Base-by-base conservation (phyloP, 2,888 invertebrate genomes). In the Thera britannica region DNA sequence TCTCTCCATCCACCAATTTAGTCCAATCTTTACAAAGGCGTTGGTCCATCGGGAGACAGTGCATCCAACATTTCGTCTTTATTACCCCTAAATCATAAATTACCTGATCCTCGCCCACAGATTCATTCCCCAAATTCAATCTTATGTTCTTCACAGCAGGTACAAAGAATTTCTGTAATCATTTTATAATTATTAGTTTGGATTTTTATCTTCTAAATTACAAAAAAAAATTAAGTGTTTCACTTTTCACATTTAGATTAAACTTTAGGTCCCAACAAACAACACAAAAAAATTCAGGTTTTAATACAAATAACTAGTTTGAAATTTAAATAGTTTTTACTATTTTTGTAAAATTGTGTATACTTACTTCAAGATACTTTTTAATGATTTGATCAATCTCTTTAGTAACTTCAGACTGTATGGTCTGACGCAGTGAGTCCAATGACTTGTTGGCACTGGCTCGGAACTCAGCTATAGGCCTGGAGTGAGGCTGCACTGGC, bases 121-220 rank as follows among this genome's bases (percentile, higher is more conserved):
- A 96, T 79, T 96, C 96, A 80, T 95, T 95, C 3, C 97, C 97
- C 80, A 96, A 93, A 88, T 97, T 97, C 75, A 94, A 92, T 79
- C 95, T 94, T 76, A 97, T 97, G 82, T 97, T 97, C 75, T 95
- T 95, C 49, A 97, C 95, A 69, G 97, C 97, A 72, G 97, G 96
- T 79, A 96, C 96, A 90, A 97, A 97, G 88, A 96, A 97, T 92
- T 96, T 96, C 97, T 97, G 90, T 62, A 95, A 95, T 70, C 74
- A 71, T 68, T 54, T 56, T 6, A 38, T 12, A n/a, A 46, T 58
- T 46, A 44, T 44, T 52, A 58, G 23, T 11, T 23, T 23, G 23
- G 23, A 23, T 1, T 23, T 23, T 23, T 23, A 23, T 23, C 23
- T 23, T 23, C 23, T 23, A 23, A 23, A 23, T 23, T 23, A 23